These are phyloP conservation scores for Pseudomyrmex flavicornis DNA, from an alignment of 1,140 invertebrate genomes.

Conservation along the genomic window DNA sequence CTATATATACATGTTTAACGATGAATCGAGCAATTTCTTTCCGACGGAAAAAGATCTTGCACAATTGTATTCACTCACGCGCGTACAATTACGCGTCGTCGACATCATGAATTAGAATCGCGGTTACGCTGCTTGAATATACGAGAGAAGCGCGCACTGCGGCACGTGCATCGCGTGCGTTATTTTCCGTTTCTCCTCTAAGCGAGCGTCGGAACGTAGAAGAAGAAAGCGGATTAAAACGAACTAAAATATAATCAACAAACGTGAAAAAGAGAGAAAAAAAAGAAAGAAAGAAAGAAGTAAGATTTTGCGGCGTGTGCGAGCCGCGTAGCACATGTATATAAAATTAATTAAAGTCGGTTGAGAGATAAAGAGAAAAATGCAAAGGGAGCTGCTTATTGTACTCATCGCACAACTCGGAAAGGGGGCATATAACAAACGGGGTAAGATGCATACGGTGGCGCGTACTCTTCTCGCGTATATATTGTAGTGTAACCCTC, in stretches of 20 bases:
- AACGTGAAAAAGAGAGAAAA: conserved; percentile 2
- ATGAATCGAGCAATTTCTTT: background rate
- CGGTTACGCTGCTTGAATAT: conserved; percentile 35
- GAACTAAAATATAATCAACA: conserved; percentile 12
- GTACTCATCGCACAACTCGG: conserved; percentile 56
- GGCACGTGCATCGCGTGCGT: conserved; percentile 76
- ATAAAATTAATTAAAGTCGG: conserved; percentile 84
- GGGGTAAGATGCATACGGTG: conserved; percentile 29
- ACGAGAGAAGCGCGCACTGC: conserved; percentile 8
- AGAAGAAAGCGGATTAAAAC: conserved; percentile 30
- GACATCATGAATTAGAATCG: conserved; percentile 64
- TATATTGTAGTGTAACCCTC: conserved; percentile 69
- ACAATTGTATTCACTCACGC: conserved; percentile 24
- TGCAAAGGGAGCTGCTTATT: conserved; percentile 69
- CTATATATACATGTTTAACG: conserved; percentile 25
- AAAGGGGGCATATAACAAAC: background rate
- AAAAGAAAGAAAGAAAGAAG: background rate
- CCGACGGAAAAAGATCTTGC: conserved; percentile 30
- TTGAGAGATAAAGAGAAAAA: conserved; percentile 23
- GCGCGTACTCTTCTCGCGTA: no score
- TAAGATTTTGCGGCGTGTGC: background rate
- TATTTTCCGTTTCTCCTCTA: conserved; percentile 71
- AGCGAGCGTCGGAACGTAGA: background rate
- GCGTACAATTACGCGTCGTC: conserved; percentile 35
- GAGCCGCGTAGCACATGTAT: conserved; percentile 68